Conservation (phyloP, 2,888 invertebrate genomes). For the Parapristionchus giblindavisi region DNA sequence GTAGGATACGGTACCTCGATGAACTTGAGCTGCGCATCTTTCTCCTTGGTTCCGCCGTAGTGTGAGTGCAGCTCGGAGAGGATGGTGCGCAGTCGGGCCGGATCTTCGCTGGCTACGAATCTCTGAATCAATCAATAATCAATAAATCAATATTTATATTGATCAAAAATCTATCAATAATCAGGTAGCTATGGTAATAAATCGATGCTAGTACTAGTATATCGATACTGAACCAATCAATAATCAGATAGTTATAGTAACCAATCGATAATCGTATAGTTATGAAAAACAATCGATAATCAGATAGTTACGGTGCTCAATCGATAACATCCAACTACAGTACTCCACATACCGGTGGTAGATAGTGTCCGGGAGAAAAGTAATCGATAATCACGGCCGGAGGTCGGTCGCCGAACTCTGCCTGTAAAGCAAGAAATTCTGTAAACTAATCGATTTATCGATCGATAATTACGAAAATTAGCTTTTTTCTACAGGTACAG, state of each 20-base stretch:
- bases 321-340: too few species aligned
- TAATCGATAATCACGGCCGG: slow-evolving; percentile 65
- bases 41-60: slow-evolving; percentile 66
- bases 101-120: slow-evolving; percentile 53
- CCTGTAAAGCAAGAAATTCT: too few species aligned
- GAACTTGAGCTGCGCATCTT: slow-evolving; percentile 70
- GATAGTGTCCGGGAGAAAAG: slow-evolving; percentile 71
- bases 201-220: too few species aligned
- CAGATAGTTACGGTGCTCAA: not conserved
- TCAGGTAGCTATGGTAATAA: too few species aligned
- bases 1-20: slow-evolving; percentile 58
- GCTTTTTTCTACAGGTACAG: too few species aligned
- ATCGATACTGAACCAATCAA: too few species aligned
- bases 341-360: slow-evolving; percentile 68
- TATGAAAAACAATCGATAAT: not conserved
- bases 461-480: too few species aligned
- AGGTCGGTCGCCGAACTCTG: slow-evolving; percentile 71
- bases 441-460: slow-evolving; percentile 12
- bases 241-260: not conserved
- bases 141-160: not conserved
- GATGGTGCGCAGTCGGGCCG: slow-evolving; percentile 51
- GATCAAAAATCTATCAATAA: not conserved
- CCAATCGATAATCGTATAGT: too few species aligned
- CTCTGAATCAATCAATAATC: slow-evolving; percentile 41
- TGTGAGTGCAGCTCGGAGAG: slow-evolving; percentile 66